Percentiles rank a stretch among this genome's conserved stretches.
Evolutionary conservation across 2,113 vertebrate genomes (phyloP).

Genomic region (Nothobranchius furzeri): DNA sequence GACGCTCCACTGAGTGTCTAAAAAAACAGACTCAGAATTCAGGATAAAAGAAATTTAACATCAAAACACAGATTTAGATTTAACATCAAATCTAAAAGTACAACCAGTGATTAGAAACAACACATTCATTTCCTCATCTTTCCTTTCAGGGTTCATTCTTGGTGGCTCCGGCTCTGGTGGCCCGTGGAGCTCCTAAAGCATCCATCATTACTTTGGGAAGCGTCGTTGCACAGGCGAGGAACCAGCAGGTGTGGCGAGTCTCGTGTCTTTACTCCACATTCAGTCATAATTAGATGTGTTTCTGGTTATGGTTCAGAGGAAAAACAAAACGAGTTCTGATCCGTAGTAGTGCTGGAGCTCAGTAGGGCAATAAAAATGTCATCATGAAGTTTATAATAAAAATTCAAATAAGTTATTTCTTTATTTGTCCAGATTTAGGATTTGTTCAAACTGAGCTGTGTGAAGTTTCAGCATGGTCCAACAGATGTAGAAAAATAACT

Average conservation of each 20-base stretch:
- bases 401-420: no score
- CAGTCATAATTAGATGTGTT: slow-evolving; percentile 70
- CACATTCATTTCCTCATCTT: not conserved
- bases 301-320: no score
- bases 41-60: not conserved
- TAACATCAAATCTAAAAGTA: no score
- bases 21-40: no score
- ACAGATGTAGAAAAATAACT: no score
- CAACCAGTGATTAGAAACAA: not conserved
- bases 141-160: slow-evolving; percentile 83
- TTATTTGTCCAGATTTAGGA: slow-evolving; percentile 76
- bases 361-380: slow-evolving; percentile 70
- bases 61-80: not conserved
- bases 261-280: no score
- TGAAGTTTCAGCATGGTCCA: no score
- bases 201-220: slow-evolving; percentile 90
- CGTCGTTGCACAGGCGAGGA: slow-evolving; percentile 85
- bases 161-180: slow-evolving; percentile 82
- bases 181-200: slow-evolving; percentile 77
- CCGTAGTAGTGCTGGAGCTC: slow-evolving; percentile 62
- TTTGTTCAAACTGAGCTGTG: slow-evolving; percentile 85
- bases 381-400: no score
- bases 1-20: no score
- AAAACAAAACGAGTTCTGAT: no score
- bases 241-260: not conserved